A percentile compares a stretch with the other conserved stretches of the same genome.
These are phyloP conservation scores for Drosophila affinis DNA, from an alignment of 2,888 invertebrate genomes.

Conservation along the genomic window DNA sequence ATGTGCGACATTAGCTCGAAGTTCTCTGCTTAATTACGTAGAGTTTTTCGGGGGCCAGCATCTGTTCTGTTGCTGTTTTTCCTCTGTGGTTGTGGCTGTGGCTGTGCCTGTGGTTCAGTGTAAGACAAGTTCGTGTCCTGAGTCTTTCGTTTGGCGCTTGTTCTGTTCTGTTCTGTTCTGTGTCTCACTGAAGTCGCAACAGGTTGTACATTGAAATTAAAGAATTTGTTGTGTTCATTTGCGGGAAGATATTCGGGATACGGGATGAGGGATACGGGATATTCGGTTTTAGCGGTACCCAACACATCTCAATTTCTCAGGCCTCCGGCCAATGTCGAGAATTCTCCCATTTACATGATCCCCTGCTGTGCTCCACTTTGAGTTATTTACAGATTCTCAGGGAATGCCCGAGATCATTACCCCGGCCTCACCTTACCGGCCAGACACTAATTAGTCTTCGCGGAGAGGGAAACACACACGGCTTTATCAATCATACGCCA, in stretches of 20 bases:
- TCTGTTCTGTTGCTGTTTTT: constrained; percentile 26
- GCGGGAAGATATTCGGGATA: constrained; percentile 36
- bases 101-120: constrained; percentile 54
- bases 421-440: too few species aligned
- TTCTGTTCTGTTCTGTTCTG: constrained; percentile 21
- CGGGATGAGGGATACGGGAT: neutral
- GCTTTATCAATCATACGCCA: constrained; percentile 64
- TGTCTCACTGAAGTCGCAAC: constrained; percentile 43
- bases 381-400: constrained; percentile 23
- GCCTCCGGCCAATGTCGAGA: constrained; percentile 5
- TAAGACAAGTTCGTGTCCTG: constrained; percentile 81
- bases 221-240: constrained; percentile 73
- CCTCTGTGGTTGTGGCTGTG: constrained; percentile 54
- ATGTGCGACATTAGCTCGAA: constrained; percentile 78
- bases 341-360: constrained; percentile 30
- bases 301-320: constrained; percentile 37
- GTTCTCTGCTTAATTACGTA: constrained; percentile 78
- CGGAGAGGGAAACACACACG: neutral
- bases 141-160: constrained; percentile 80
- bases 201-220: constrained; percentile 75
- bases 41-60: constrained; percentile 58
- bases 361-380: constrained; percentile 34
- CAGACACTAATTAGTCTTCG: constrained; percentile 29
- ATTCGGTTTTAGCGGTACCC: constrained; percentile 25
- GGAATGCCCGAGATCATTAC: constrained; percentile 28